phyloP scores from a whole-genome alignment of 1,140 invertebrate genomes.

The Drosophila nigrodunni region DNA sequence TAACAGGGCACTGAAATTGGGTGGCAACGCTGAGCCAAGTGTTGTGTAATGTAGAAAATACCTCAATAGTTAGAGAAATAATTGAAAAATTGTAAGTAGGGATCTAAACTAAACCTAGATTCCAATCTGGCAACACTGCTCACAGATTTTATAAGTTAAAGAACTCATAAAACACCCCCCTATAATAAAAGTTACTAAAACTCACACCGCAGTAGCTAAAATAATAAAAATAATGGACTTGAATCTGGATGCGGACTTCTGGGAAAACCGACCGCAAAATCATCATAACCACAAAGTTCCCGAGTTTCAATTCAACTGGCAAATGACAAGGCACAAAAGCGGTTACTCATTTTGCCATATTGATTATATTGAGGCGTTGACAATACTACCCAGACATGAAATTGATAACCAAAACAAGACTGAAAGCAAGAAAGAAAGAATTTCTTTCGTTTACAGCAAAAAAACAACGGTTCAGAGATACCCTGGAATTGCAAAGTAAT shows the following conservation, averaged over 20 bases:
- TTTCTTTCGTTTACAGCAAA: slow-evolving; percentile 5
- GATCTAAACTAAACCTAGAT: no score
- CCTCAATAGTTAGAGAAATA: no score
- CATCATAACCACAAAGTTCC: slow-evolving; percentile 27
- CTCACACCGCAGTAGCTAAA: not conserved
- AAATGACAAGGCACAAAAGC: slow-evolving; percentile 39
- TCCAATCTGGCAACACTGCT: no score
- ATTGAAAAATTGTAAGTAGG: no score
- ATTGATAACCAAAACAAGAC: slow-evolving; percentile 48
- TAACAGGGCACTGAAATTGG: no score
- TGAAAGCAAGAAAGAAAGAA: not conserved
- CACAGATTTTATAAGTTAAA: no score
- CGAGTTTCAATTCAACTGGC: slow-evolving; percentile 13
- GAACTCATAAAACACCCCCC: no score
- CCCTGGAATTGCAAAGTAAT: slow-evolving; percentile 4
- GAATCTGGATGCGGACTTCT: not conserved
- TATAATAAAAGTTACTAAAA: no score
- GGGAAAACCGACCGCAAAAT: slow-evolving; percentile 6
- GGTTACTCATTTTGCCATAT: slow-evolving; percentile 49
- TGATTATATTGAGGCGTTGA: slow-evolving; percentile 44
- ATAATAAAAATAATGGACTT: slow-evolving; percentile 12
- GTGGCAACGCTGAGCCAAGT: no score
- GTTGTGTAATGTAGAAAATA: no score
- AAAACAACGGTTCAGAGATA: not conserved
- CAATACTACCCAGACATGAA: slow-evolving; percentile 30